Evolutionary conservation across 2,888 invertebrate genomes (phyloP).

Genomic region (Dysmachus trigonus): DNA sequence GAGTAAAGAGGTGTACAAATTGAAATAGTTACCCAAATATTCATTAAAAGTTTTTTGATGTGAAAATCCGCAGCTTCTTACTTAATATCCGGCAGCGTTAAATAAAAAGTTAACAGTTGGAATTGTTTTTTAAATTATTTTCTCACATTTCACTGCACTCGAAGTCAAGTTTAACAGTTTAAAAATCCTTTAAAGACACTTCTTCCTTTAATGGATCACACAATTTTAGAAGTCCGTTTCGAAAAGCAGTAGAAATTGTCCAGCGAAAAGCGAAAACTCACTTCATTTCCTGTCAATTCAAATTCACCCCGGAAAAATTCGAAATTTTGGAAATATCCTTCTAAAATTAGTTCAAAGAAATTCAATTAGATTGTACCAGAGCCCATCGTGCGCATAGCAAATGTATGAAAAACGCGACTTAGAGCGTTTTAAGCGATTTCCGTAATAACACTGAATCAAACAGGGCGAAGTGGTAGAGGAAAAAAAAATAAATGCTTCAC

Average conservation of each 20-base stretch:
- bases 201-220: background rate
- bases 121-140: background rate
- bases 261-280: background rate
- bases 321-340: background rate
- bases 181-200: background rate
- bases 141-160: background rate
- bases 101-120: background rate
- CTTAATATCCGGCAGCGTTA: background rate
- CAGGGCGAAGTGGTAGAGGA: background rate
- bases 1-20: background rate
- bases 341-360: background rate
- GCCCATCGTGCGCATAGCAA: background rate
- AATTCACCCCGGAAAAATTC: background rate
- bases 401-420: background rate
- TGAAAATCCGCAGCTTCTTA: background rate
- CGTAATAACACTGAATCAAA: background rate
- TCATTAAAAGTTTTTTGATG: slow-evolving; percentile 59
- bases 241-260: background rate
- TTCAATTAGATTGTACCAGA: background rate
- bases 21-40: slow-evolving; percentile 62
- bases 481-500: background rate
- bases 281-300: background rate
- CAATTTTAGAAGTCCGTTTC: background rate
- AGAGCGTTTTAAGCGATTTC: background rate
- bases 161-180: background rate